These are phyloP conservation scores for Rhingia rostrata DNA, from an alignment of 2,888 invertebrate genomes.

Conservation along the genomic window DNA sequence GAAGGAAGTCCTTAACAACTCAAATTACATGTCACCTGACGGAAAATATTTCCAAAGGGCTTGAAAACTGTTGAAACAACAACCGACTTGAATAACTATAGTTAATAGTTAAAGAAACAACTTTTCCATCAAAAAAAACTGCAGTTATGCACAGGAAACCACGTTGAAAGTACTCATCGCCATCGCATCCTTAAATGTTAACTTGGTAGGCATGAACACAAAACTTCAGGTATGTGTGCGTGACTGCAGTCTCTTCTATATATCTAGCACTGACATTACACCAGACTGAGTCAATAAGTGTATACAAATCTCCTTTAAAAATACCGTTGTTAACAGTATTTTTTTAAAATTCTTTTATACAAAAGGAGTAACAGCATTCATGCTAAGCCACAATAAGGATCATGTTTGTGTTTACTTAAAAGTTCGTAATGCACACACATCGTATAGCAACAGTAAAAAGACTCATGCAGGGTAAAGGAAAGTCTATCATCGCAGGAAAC, in stretches of 20 bases:
- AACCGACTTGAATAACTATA: constrained; percentile 59
- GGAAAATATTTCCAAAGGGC: constrained; percentile 57
- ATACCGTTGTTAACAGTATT: constrained; percentile 10
- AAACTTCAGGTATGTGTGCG: neutral
- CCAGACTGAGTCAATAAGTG: constrained; percentile 26
- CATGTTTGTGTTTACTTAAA: constrained; percentile 50
- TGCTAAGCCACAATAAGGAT: constrained; percentile 53
- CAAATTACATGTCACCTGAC: constrained; percentile 56
- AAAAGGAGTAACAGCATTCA: constrained; percentile 21
- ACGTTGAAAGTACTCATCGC: constrained; percentile 1
- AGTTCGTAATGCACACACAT: constrained; percentile 19
- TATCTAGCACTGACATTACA: neutral
- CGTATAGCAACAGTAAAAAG: neutral
- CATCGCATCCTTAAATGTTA: constrained; percentile 1
- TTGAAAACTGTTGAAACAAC: constrained; percentile 47
- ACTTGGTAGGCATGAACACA: neutral
- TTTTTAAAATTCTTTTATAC: constrained; percentile 4
- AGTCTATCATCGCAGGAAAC: constrained; percentile 38
- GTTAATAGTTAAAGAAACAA: constrained; percentile 65
- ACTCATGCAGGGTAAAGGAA: constrained; percentile 3
- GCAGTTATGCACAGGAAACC: constrained; percentile 45
- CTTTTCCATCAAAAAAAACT: constrained; percentile 65
- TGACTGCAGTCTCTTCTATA: too few relatives aligned
- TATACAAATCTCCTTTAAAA: constrained; percentile 40
- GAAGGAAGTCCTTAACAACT: constrained; percentile 29